These are phyloP conservation scores for Lydus trimaculatus DNA, from an alignment of 2,888 invertebrate genomes.

Conservation along the genomic window DNA sequence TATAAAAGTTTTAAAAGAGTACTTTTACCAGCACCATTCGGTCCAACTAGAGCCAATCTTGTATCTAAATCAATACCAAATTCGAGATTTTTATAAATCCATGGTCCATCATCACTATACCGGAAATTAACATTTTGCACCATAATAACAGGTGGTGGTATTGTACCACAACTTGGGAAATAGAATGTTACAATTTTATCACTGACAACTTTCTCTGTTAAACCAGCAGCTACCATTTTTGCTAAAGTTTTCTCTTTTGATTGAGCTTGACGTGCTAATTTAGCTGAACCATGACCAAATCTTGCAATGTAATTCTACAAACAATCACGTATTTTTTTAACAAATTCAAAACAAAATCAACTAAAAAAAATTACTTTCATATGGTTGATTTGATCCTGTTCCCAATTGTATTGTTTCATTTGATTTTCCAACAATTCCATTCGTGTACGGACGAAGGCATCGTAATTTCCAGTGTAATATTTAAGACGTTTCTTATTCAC, in stretches of 20 bases:
- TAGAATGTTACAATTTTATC: slow-evolving; percentile 95
- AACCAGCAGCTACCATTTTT: slow-evolving; percentile 98
- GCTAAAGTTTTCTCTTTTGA: slow-evolving; percentile 99
- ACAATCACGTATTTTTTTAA: slow-evolving; percentile 5
- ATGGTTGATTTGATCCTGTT: slow-evolving; percentile 98
- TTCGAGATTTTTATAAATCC: slow-evolving; percentile 96
- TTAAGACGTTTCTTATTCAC: slow-evolving; percentile 92
- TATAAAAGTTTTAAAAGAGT: slow-evolving; percentile 95
- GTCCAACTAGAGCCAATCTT: slow-evolving; percentile 91
- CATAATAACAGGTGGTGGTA: slow-evolving; percentile 99
- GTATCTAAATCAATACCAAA: slow-evolving; percentile 99
- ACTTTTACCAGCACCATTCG: slow-evolving; percentile 99
- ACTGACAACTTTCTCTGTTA: slow-evolving; percentile 91
- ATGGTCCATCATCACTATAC: slow-evolving; percentile 85
- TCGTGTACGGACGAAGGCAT: slow-evolving; percentile 93
- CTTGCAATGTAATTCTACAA: slow-evolving; percentile 94
- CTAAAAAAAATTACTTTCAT: slow-evolving; percentile 81
- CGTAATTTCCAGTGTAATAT: slow-evolving; percentile 94
- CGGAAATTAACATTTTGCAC: slow-evolving; percentile 98
- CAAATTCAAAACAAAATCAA: background rate
- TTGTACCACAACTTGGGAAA: slow-evolving; percentile 94
- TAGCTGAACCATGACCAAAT: slow-evolving; percentile 99
- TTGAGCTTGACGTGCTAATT: slow-evolving; percentile 97
- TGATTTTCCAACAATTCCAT: slow-evolving; percentile 97
- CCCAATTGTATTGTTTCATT: slow-evolving; percentile 99